A percentile compares a stretch with the other conserved stretches of the same genome.
Conservation (phyloP, 2,113 vertebrate species). For the Euleptes europaea region DNA sequence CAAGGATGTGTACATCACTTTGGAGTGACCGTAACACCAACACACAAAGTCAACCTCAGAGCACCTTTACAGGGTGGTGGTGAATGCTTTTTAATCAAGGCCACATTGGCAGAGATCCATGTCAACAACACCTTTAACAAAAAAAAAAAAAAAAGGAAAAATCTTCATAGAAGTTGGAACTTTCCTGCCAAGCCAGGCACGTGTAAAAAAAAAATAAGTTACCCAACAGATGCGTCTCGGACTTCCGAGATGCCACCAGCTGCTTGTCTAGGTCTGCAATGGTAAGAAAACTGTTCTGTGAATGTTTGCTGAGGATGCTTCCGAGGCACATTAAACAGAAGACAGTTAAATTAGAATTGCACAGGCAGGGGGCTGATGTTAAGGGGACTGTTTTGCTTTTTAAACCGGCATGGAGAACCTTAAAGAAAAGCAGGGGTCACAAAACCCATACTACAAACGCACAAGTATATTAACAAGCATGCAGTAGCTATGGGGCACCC, state of each 20-base stretch:
- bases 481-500: neutral
- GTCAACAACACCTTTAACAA: slow-evolving; percentile 23
- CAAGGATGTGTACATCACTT: neutral
- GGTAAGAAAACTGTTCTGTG: neutral
- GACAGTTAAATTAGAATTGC: neutral
- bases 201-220: slow-evolving; percentile 8
- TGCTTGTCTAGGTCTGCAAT: slow-evolving; percentile 52
- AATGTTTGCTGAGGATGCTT: neutral
- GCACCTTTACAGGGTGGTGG: neutral
- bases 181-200: slow-evolving; percentile 53
- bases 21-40: neutral
- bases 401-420: too few relatives aligned
- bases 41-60: slow-evolving; percentile 39
- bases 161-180: slow-evolving; percentile 70
- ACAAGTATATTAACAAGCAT: neutral
- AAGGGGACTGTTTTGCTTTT: neutral
- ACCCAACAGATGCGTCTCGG: slow-evolving; percentile 49
- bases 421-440: neutral
- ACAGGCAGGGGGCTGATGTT: neutral
- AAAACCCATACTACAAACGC: neutral
- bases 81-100: slow-evolving; percentile 66
- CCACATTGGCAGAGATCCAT: slow-evolving; percentile 12
- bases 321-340: neutral
- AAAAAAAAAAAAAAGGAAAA: slow-evolving; percentile 26
- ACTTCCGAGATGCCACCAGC: slow-evolving; percentile 1